Evolutionary conservation across 2,797 vertebrate genomes (phyloP), one percentile per base, ranked within the genome.

Genomic region (Helarctos malayanus): DNA sequence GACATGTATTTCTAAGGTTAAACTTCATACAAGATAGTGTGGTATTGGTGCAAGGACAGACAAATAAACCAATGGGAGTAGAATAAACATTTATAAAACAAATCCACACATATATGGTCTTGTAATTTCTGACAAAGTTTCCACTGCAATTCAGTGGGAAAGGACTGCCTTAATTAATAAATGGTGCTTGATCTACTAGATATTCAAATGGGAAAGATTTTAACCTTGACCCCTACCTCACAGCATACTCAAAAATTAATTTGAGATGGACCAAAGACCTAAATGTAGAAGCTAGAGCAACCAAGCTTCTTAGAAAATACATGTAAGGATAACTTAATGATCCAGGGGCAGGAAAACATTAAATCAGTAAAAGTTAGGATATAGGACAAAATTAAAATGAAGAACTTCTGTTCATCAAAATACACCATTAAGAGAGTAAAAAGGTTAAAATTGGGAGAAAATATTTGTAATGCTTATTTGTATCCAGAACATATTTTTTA

Each of bases 1-100:
- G 32, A 92, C 63, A 85, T 92, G n/a, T 38, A 76, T 45, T 76
- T 85, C 57, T 65, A 85, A 76, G 47, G 71, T 85, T 76, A 38
- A 87, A 71, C 32, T 38, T 87, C 49, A 32, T 32, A 71, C n/a
- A 49, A 38, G 19, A 56, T 21, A 79, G n/a, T 9, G 78, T 38
- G 78, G n/a, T 15, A 38, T 4, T 38, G n/a, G 52, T 25, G 7
- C 21, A 56, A 38, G n/a, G 3, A 69, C 1, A 81, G 25, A 69
- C 21, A 91, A 52, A 79, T 52, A 89, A 57, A 75, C 25, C 61
- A 84, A 54, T 52, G 45, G 79, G 54, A 15, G 8, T 2, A 41
- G 78, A 41, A 78, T 27, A 12, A 56, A 80, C 12, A 79, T 15
- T 49, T 27, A 68, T 8, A 15, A 79, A 84, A 71, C 27, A 88